Evolutionary conservation across 2,888 invertebrate species (phyloP).

Genomic region (Mayetiola destructor): DNA sequence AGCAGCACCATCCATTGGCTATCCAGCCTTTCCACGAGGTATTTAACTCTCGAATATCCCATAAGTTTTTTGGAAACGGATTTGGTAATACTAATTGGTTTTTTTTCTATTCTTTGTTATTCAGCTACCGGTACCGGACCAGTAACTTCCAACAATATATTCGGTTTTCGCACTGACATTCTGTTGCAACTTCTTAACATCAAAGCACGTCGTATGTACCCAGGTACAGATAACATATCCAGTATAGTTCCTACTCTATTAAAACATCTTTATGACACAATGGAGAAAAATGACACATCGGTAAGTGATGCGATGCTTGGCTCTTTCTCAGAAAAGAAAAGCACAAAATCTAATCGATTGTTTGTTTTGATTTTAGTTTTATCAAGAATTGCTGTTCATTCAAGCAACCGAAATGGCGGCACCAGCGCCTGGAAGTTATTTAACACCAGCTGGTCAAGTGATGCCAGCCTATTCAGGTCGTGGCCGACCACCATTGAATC

Average conservation of each 20-base stretch:
- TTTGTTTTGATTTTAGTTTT: constrained; percentile 23
- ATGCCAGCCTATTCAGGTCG: constrained; percentile 5
- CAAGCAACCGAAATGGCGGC: constrained; percentile 1
- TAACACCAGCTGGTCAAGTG: background rate
- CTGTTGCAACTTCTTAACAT: constrained; percentile 32
- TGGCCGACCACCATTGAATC: background rate
- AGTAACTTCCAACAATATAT: constrained; percentile 34
- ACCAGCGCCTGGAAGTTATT: constrained; percentile 1
- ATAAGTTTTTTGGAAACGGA: background rate
- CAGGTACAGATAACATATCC: constrained; percentile 44
- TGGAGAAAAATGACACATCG: constrained; percentile 35
- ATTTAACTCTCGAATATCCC: background rate
- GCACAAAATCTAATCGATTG: background rate
- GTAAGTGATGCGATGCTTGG: constrained; percentile 19
- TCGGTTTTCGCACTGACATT: constrained; percentile 34
- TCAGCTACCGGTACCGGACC: constrained; percentile 29
- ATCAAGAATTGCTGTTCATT: constrained; percentile 21
- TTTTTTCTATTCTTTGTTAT: background rate
- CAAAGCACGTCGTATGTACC: constrained; percentile 47
- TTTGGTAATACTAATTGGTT: background rate
- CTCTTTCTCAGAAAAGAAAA: background rate
- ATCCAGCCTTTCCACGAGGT: constrained; percentile 1
- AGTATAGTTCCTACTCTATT: constrained; percentile 44
- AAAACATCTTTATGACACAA: constrained; percentile 42
- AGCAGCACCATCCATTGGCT: background rate